phyloP scores from a whole-genome alignment of 35 echinoderm and acorn worm genomes.

The Apostichopus californicus region DNA sequence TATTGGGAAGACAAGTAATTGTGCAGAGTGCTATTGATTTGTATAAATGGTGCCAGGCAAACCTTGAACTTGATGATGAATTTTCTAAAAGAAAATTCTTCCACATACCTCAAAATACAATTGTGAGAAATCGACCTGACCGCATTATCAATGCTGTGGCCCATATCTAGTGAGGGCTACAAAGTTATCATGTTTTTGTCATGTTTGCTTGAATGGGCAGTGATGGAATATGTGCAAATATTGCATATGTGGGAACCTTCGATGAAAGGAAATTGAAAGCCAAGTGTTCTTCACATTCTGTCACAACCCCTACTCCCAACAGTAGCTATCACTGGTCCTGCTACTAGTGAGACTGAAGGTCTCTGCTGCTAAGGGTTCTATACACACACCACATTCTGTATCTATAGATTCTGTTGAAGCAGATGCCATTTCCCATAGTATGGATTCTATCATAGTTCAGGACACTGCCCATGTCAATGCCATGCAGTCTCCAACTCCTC shows the following conservation, averaged over 20 bases:
- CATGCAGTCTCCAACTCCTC: too few relatives aligned
- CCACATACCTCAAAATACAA: not conserved
- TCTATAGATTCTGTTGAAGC: too few relatives aligned
- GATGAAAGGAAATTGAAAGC: not conserved
- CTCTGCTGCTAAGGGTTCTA: too few relatives aligned
- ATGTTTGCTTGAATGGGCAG: not conserved
- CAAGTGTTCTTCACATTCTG: not conserved
- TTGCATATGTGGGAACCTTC: not conserved
- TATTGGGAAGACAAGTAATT: not conserved
- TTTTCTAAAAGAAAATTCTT: not conserved
- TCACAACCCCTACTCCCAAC: not conserved
- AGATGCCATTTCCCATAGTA: too few relatives aligned
- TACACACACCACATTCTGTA: too few relatives aligned
- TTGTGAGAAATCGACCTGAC: not conserved
- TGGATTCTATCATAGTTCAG: too few relatives aligned
- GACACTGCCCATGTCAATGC: too few relatives aligned
- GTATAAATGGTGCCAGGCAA: not conserved
- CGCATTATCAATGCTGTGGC: not conserved
- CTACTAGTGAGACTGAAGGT: not conserved
- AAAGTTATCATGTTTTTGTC: slow-evolving; percentile 31
- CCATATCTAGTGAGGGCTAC: slow-evolving; percentile 9
- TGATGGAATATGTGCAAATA: slow-evolving; percentile 11
- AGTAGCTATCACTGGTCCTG: not conserved
- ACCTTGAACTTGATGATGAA: slow-evolving; percentile 20
- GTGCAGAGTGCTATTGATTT: slow-evolving; percentile 3